Percentiles rank a stretch among this genome's conserved stretches.
These are phyloP conservation scores for Archips crataeganus DNA, from an alignment of 2,888 invertebrate genomes.

Conservation along the genomic window DNA sequence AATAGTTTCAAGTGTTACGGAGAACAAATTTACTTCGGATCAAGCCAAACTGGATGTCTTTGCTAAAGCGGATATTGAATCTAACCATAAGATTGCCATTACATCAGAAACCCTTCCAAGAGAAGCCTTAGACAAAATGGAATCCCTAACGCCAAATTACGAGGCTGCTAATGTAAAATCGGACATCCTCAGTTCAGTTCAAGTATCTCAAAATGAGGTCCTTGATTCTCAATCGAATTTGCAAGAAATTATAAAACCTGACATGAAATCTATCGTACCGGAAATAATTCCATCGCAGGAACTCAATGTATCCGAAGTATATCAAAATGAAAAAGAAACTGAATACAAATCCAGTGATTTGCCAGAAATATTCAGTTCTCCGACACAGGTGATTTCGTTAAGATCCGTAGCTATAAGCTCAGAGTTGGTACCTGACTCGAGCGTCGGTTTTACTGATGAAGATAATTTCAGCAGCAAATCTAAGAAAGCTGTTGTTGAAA, in stretches of 20 bases:
- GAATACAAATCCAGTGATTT: constrained; percentile 49
- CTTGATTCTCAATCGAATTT: constrained; percentile 77
- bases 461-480: constrained; percentile 47
- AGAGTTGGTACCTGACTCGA: constrained; percentile 77
- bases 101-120: constrained; percentile 77
- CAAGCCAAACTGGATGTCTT: constrained; percentile 70
- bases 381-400: constrained; percentile 74
- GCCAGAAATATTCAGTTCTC: constrained; percentile 61
- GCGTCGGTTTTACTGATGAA: constrained; percentile 59
- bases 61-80: constrained; percentile 82
- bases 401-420: constrained; percentile 82
- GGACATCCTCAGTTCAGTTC: constrained; percentile 62
- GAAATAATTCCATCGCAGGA: constrained; percentile 62
- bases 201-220: constrained; percentile 72
- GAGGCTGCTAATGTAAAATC: constrained; percentile 71
- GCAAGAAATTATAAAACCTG: constrained; percentile 53
- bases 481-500: constrained; percentile 80
- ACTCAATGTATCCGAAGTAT: constrained; percentile 65
- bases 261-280: constrained; percentile 62
- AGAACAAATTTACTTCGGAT: constrained; percentile 72
- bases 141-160: constrained; percentile 55
- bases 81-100: constrained; percentile 81
- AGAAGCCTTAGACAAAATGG: constrained; percentile 62
- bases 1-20: constrained; percentile 78
- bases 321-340: constrained; percentile 74